These are phyloP conservation scores for Lamprotornis superbus DNA, from an alignment of 2,113 vertebrate genomes.

Conservation along the genomic window DNA sequence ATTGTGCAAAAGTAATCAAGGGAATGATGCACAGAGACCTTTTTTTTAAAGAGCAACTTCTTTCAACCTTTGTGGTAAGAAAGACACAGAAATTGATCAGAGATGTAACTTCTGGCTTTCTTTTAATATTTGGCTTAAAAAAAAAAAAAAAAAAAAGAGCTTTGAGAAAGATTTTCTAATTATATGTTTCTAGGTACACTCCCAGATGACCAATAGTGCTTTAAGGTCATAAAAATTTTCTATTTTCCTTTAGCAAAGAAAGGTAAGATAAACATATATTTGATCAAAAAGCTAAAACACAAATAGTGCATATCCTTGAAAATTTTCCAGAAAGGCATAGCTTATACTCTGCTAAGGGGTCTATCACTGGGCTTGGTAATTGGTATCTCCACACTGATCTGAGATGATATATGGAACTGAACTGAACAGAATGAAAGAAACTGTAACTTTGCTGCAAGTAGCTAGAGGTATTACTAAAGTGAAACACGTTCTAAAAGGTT, in stretches of 20 bases:
- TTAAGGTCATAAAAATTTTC: background rate
- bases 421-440: background rate
- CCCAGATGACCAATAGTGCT: background rate
- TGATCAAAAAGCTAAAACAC: background rate
- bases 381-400: background rate
- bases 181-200: background rate
- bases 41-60: background rate
- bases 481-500: background rate
- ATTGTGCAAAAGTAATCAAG: background rate
- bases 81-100: background rate
- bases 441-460: background rate
- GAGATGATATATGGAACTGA: background rate
- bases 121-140: background rate
- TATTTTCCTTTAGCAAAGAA: background rate
- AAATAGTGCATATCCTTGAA: background rate
- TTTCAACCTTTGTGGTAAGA: background rate
- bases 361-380: background rate
- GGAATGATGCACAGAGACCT: background rate
- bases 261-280: background rate
- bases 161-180: background rate
- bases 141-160: too few relatives aligned
- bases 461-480: background rate
- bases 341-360: background rate
- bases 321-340: background rate
- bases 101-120: background rate